A percentile compares a stretch with the other conserved stretches of the same genome.
phyloP scores from a whole-genome alignment of 2,888 invertebrate species.

The Gortyna flavago region DNA sequence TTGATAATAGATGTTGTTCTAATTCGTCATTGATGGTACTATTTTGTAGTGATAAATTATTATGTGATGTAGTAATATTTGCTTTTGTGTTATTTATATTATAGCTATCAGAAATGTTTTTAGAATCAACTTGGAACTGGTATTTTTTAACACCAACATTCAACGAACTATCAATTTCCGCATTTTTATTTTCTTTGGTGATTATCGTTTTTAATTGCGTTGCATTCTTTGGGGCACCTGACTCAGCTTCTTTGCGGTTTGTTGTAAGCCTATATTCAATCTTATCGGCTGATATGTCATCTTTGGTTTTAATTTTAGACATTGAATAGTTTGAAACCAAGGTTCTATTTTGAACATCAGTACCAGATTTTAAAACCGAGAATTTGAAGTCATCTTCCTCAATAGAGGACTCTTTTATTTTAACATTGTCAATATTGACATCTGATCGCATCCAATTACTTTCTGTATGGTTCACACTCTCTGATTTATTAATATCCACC shows the following conservation, averaged over 20 bases:
- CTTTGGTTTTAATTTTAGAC: background rate
- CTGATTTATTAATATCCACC: slow-evolving; percentile 13
- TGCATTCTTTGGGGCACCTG: background rate
- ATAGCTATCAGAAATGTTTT: slow-evolving; percentile 9
- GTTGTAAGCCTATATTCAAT: slow-evolving; percentile 7
- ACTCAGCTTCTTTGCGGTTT: background rate
- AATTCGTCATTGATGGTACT: slow-evolving; percentile 36
- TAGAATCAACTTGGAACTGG: background rate
- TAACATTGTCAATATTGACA: slow-evolving; percentile 19
- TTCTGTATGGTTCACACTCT: slow-evolving; percentile 33
- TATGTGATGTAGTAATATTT: slow-evolving; percentile 14
- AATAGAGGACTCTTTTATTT: slow-evolving; percentile 10
- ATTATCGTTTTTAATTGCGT: slow-evolving; percentile 4
- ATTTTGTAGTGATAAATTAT: slow-evolving; percentile 20
- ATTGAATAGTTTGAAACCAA: background rate
- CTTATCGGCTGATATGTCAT: background rate
- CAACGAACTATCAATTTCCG: background rate
- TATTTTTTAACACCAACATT: slow-evolving; percentile 14
- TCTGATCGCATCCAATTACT: slow-evolving; percentile 11
- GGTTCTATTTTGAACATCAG: slow-evolving; percentile 1
- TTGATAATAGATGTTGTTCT: slow-evolving; percentile 37
- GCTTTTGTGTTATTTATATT: slow-evolving; percentile 5
- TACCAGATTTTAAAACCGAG: background rate
- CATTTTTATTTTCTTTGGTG: slow-evolving; percentile 17
- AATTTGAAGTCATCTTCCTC: background rate